Evolutionary conservation across 2,888 invertebrate genomes (phyloP), one percentile per base, ranked within the genome.

Genomic region (Atrina japonica): DNA sequence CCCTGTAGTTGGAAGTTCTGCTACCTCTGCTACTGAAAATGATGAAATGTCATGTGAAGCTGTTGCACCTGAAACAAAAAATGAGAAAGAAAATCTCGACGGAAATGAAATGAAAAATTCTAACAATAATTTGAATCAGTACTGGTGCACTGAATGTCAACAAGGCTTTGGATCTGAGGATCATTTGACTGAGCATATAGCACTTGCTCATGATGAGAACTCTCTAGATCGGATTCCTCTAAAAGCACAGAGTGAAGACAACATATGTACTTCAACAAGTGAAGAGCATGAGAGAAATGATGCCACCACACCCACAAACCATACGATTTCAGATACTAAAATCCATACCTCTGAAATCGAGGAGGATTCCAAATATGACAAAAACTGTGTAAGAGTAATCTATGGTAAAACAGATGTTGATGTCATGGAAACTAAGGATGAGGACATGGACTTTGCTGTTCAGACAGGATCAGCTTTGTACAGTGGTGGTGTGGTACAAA

Each of bases 121-220:
- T 11, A 58, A 41, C 25, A 70, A 50, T 41, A n/a, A 55, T n/a
- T 69, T 75, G 0, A 77, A 70, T 40, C 82, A 84, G 25, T 84
- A 84, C 63, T 86, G 83, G 83, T 86, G 86, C 59, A 78, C 83
- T 1, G 86, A 84, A 71, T 86, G 86, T 60, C 80, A 83, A 35
- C 75, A 79, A 11, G 86, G 86, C 0, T 86, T 84, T 49, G 77
- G 73, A 18, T 76, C 81, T 7, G 84, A 84, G 58, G 69, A 75
- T 40, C 52, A 69, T n/a, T 70, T 86, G 5, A 75, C 80, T 11
- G 75, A 75, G 14, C 86, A 86, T 50, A 84, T 86, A 40, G 56
- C 64, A 1, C 61, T 64, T 35, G 77, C 76, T 21, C 86, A 86
- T 30, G 84, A 84, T 23, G 52, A 47, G 6, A 40, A 23, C 35